Percentiles rank a stretch among this genome's conserved stretches.
phyloP scores from a whole-genome alignment of 2,113 vertebrate genomes.

The Centropus unirufus region DNA sequence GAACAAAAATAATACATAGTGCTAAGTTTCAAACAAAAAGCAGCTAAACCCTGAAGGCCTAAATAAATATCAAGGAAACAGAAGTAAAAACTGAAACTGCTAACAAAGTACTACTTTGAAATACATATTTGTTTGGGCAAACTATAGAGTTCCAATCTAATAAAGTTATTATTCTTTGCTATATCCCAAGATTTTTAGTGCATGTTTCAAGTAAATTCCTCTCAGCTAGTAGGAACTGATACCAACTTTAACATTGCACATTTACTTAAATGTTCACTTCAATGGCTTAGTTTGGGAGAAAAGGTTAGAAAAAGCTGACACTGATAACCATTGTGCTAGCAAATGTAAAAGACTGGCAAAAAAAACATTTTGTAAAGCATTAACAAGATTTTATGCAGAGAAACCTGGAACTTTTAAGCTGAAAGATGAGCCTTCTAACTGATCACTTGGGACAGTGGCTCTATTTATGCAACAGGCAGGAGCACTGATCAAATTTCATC shows the following conservation, averaged over 20 bases:
- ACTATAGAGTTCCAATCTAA: background rate
- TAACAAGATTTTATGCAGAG: background rate
- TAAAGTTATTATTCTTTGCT: background rate
- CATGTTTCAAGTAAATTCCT: background rate
- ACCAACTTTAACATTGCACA: background rate
- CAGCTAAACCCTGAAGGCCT: conserved; percentile 1
- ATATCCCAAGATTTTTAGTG: background rate
- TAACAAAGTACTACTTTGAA: background rate
- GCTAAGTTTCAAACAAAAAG: conserved; percentile 45
- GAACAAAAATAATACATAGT: conserved; percentile 60
- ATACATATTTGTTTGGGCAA: background rate
- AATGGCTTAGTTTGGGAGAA: background rate
- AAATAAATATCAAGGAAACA: background rate
- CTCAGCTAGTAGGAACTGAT: background rate
- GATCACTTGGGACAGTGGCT: background rate
- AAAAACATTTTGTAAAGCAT: background rate
- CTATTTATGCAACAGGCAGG: conserved; percentile 41
- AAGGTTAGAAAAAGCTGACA: background rate
- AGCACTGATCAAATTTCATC: background rate
- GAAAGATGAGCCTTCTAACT: background rate
- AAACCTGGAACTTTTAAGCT: background rate
- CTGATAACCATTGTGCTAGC: background rate
- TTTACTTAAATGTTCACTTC: background rate
- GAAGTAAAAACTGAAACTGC: conserved; percentile 13
- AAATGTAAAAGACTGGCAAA: background rate